Evolutionary conservation across 1,140 invertebrate genomes (phyloP).

Genomic region (Diabrotica virgifera): DNA sequence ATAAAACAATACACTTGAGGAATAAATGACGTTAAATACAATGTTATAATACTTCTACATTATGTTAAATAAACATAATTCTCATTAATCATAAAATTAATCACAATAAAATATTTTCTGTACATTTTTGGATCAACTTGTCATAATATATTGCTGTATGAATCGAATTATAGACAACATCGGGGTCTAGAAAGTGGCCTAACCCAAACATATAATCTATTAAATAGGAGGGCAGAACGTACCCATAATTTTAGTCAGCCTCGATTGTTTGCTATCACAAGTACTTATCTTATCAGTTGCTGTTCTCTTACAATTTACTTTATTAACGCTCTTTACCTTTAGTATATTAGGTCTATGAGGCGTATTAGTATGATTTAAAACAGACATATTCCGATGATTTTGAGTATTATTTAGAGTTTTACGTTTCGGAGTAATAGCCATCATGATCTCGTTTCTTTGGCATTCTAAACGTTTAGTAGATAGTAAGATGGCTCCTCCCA

Average conservation of each 20-base stretch:
- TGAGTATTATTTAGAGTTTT: constrained; percentile 27
- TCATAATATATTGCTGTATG: too few relatives aligned
- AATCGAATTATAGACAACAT: too few relatives aligned
- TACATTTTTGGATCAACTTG: too few relatives aligned
- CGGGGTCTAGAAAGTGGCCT: background rate
- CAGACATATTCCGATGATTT: constrained; percentile 20
- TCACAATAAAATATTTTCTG: too few relatives aligned
- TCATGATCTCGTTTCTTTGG: constrained; percentile 36
- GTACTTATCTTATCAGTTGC: constrained; percentile 29
- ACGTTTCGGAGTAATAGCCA: constrained; percentile 28
- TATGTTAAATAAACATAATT: too few relatives aligned
- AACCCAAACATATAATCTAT: background rate
- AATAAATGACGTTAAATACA: too few relatives aligned
- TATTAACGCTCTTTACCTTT: constrained; percentile 32
- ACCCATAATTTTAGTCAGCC: constrained; percentile 16
- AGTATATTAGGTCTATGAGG: constrained; percentile 30
- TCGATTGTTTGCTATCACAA: constrained; percentile 35
- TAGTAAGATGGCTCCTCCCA: constrained; percentile 35
- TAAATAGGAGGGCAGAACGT: background rate
- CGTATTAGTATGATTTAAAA: constrained; percentile 27
- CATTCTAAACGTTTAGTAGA: constrained; percentile 34
- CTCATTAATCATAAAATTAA: too few relatives aligned
- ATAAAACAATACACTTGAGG: too few relatives aligned
- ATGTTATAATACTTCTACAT: too few relatives aligned
- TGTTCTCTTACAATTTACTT: constrained; percentile 33